Evolutionary conservation across 2,797 vertebrate genomes (phyloP).

Genomic region (Lacerta agilis): DNA sequence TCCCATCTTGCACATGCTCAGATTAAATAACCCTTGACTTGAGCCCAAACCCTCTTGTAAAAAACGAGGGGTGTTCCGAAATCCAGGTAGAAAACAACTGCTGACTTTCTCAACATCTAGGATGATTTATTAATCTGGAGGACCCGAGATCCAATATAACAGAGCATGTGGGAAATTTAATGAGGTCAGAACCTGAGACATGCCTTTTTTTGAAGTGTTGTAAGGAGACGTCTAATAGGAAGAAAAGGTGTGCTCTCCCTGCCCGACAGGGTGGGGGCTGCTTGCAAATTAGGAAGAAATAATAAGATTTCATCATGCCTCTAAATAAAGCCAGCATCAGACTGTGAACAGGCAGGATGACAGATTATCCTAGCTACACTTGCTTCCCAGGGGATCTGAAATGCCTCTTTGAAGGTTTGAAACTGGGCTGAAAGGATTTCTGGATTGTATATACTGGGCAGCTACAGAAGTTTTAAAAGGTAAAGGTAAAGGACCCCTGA

Average conservation of each 20-base stretch:
- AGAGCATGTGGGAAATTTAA: background rate
- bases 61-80: background rate
- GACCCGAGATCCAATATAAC: background rate
- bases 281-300: background rate
- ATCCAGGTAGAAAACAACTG: background rate
- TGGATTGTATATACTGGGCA: background rate
- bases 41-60: background rate
- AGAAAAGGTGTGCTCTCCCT: background rate
- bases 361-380: background rate
- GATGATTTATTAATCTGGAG: background rate
- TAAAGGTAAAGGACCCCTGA: background rate
- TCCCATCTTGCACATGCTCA: background rate
- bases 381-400: background rate
- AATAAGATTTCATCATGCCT: background rate
- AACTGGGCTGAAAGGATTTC: background rate
- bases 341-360: background rate
- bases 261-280: background rate
- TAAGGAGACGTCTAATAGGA: background rate
- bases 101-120: background rate
- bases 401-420: background rate
- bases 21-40: background rate
- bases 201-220: background rate
- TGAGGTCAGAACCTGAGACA: background rate
- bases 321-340: background rate
- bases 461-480: background rate